phyloP scores from a whole-genome alignment of 2,797 vertebrate genomes.

The Strix occidentalis region DNA sequence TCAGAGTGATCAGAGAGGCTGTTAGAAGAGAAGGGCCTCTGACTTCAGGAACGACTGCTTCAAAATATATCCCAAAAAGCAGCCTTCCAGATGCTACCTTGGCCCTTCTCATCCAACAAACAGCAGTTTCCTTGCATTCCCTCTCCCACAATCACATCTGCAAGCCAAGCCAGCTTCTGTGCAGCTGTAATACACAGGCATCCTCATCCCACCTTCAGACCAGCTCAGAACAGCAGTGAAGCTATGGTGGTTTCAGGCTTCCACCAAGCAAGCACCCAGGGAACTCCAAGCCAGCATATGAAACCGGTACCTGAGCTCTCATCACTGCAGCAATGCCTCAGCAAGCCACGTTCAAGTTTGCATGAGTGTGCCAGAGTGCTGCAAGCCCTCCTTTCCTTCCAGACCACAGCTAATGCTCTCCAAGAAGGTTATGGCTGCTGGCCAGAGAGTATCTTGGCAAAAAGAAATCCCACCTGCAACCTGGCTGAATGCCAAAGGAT shows the following conservation, averaged over 20 bases:
- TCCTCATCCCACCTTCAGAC: neutral
- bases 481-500: accelerated
- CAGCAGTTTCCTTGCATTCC: neutral
- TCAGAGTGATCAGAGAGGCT: neutral
- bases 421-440: neutral
- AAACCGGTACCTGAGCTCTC: neutral
- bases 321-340: neutral
- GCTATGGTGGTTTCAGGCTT: neutral
- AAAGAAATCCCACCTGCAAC: neutral
- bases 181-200: neutral
- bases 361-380: neutral
- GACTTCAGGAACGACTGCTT: neutral
- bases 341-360: neutral
- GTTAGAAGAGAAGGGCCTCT: neutral
- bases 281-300: neutral
- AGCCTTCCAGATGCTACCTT: neutral
- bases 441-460: neutral
- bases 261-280: neutral
- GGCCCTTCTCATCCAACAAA: neutral
- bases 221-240: neutral
- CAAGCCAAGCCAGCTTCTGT: neutral
- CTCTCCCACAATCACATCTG: neutral
- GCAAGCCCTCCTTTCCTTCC: neutral
- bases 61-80: neutral
- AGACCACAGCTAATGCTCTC: neutral